Percentiles rank a stretch among this genome's conserved stretches.
Conservation (phyloP, 2,797 vertebrate species). For the Acanthurus lineatus region DNA sequence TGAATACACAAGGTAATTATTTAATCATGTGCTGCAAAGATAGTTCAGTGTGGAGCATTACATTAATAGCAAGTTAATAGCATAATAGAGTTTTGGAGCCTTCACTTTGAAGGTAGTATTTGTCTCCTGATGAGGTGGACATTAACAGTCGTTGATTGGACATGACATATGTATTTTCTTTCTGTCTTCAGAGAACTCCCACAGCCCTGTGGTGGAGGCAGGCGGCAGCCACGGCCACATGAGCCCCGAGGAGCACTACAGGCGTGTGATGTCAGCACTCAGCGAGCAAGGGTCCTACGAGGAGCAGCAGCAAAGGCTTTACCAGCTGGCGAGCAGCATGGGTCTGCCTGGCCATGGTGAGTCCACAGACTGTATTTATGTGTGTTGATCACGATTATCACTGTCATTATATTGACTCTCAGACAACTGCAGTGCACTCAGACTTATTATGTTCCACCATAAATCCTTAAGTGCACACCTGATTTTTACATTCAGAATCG, state of each 20-base stretch:
- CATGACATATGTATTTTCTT: conserved; percentile 11
- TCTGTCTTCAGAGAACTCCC: conserved; percentile 88
- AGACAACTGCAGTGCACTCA: not conserved
- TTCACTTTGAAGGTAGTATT: not conserved
- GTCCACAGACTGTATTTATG: conserved; percentile 52
- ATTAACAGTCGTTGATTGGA: conserved; percentile 5
- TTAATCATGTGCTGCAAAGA: conserved; percentile 10
- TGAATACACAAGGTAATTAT: conserved; percentile 10
- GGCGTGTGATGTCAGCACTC: conserved; percentile 94
- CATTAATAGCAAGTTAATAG: not conserved
- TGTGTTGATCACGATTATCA: conserved; percentile 11
- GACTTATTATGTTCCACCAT: conserved; percentile 1
- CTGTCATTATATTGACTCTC: not conserved
- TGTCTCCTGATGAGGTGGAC: conserved; percentile 23
- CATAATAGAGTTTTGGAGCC: not conserved
- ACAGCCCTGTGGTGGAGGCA: conserved; percentile 90
- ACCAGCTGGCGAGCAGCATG: conserved; percentile 95
- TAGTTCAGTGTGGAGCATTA: not conserved
- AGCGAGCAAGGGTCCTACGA: conserved; percentile 93
- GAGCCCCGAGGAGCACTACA: conserved; percentile 98
- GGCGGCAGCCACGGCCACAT: conserved; percentile 88
- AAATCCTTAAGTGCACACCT: not conserved
- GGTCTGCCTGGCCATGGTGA: conserved; percentile 91
- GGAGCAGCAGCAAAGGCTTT: conserved; percentile 96
- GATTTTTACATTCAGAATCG: conserved; percentile 45